Base-by-base conservation (phyloP, 2,888 invertebrate species). In the Nematopogon swammerdamellus region DNA sequence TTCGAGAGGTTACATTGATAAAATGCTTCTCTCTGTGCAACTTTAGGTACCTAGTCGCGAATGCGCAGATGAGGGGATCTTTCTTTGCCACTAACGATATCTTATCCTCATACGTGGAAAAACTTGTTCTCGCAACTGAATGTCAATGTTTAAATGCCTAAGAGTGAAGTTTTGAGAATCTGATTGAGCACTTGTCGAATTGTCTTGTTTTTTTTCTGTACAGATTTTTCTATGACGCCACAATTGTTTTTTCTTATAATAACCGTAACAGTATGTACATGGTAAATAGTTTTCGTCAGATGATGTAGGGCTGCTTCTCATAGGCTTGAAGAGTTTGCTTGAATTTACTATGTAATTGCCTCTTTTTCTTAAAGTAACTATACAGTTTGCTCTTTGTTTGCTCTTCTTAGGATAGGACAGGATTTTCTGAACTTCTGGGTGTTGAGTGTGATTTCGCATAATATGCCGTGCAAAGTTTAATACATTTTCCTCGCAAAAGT, bases 1-100 rank as follows among this genome's bases (percentile, higher is more conserved):
- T 57, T 45, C 55, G 19, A 14, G 57, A 57, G 4, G 48, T 49
- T 6, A 55, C 55, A 50, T 52, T 56, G 16, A 52, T 46, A 48
- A 55, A 56, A 52, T 57, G 57, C 52, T 55, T 50, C 50, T 55
- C 56, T 2, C 57, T 42, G 42, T 55, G 57, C 25, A 44, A 52
- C 43, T 25, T 51, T 14, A 54, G 25, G 48, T 54, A 53, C 48
- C 54, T 48, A 4, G 49, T 46, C 17, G 55, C 55, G 48, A 57
- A 57, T 11, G 50, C 51, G 51, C 54, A 55, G 16, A 57, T 57
- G 8, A 55, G 49, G 3, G 18, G 10, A 51, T 57, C 53, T 53
- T 49, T 52, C 54, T 56, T 56, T 2, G 54, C 53, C 3, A 48
- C 30, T 6, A 25, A 8, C 5, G 25, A 25, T 4, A 25, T 25